Conservation (phyloP, 1,140 invertebrate species). For the Choristoneura fumiferana region DNA sequence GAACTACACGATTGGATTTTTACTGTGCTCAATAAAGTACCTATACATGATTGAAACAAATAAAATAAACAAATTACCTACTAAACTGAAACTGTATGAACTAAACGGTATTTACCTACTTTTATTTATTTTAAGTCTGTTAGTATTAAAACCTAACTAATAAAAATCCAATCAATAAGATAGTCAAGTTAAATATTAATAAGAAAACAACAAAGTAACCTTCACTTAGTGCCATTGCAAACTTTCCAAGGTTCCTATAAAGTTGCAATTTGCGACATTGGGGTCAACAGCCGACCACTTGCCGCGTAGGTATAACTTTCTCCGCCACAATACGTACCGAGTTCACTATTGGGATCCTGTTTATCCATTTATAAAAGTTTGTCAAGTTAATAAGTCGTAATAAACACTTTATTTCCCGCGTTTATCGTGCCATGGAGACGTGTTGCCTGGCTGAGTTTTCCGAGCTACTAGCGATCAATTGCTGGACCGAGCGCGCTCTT, state of each 20-base stretch:
- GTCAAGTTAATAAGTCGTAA: conserved; percentile 3
- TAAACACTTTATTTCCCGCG: conserved; percentile 3
- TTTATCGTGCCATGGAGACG: conserved; percentile 7
- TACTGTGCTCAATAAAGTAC: no score
- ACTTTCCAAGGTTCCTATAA: conserved; percentile 18
- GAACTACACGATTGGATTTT: no score
- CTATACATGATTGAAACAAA: no score
- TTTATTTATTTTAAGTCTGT: no score
- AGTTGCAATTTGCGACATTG: conserved; percentile 10
- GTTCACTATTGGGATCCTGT: conserved; percentile 25
- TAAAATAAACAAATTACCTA: no score
- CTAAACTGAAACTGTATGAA: no score
- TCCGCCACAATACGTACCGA: conserved; percentile 27
- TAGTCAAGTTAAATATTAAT: no score
- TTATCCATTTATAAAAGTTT: conserved; percentile 24
- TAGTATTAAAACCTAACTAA: no score
- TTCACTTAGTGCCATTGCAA: conserved; percentile 1
- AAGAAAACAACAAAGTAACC: not conserved
- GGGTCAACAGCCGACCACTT: not conserved
- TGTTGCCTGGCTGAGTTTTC: not conserved
- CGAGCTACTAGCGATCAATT: not conserved
- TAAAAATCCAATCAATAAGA: no score
- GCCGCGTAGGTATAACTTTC: conserved; percentile 25
- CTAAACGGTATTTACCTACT: no score
- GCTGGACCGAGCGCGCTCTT: not conserved